Base-by-base conservation (phyloP, 1,140 invertebrate genomes). In the Doryteuthis pealeii region DNA sequence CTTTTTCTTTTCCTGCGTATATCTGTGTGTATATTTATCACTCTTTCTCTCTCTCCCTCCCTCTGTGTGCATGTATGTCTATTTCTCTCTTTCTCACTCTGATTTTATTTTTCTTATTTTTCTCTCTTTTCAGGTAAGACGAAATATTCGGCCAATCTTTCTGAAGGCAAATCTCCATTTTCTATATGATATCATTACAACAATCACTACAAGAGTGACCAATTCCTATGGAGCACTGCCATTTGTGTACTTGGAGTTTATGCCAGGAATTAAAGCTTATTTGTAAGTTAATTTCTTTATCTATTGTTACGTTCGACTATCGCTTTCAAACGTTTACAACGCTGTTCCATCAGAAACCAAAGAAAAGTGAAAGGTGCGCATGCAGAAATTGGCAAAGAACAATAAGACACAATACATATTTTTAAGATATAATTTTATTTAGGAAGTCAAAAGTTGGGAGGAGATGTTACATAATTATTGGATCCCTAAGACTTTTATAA, bases 191-290 rank as follows among this genome's bases (percentile, higher is more conserved):
- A 68, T 33, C n/a, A 67, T 85, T n/a, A 86, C 85, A 35, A 93
- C 94, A 82, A 80, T 93, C 32, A 89, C 91, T 12, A 96, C 95
- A n/a, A 90, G 94, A 79, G 82, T 97, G 32, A 89, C 92, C 67
- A 92, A 97, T 90, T 92, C 93, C 32, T 98, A 97, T 84, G 90
- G 94, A 33, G 94, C 94, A 30, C 95, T 95, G 81, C 93, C 94
- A 78, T 97, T 98, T 87, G 91, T 97, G 72, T 83, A 97, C n/a
- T 90, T 97, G 76, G 94, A 97, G 84, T 92, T 96, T 74, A 88
- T 90, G 82, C 88, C 92, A 72, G 90, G 91, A 78, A 82, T 94
- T 73, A 85, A 86, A 76, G 83, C 93, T 78, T 93, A 92, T 87
- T 87, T 89, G 92, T 93, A 89, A 90, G 90, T 91, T n/a, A n/a